These are phyloP conservation scores for Netelia virgata DNA, from an alignment of 2,888 invertebrate genomes.

Conservation along the genomic window DNA sequence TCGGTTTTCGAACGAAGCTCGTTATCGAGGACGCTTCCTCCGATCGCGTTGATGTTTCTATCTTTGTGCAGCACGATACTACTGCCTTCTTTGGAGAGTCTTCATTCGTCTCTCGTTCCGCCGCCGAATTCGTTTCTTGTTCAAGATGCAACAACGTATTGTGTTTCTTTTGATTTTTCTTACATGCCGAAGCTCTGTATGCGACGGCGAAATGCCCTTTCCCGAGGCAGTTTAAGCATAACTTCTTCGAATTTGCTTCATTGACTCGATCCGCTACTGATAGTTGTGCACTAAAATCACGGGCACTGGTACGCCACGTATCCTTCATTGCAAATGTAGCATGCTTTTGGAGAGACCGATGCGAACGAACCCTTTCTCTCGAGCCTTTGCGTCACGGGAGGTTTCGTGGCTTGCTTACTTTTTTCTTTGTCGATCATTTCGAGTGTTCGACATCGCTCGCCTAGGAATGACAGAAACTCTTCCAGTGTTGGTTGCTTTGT, in stretches of 20 bases:
- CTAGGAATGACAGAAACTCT: slow-evolving; percentile 53
- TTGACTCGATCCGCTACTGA: slow-evolving; percentile 35
- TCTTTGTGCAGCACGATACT: neutral
- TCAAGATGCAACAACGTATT: slow-evolving; percentile 58
- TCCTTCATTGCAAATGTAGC: slow-evolving; percentile 33
- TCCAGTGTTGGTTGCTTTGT: slow-evolving; percentile 46
- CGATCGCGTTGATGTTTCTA: neutral
- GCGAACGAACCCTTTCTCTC: neutral
- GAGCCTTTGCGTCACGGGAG: slow-evolving; percentile 1
- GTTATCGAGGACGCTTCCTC: neutral
- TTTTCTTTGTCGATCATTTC: slow-evolving; percentile 48
- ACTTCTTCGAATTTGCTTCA: slow-evolving; percentile 43
- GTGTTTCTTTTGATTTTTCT: slow-evolving; percentile 40
- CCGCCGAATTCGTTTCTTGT: slow-evolving; percentile 5
- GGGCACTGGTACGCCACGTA: slow-evolving; percentile 50
- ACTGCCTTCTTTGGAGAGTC: slow-evolving; percentile 32
- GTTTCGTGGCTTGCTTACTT: slow-evolving; percentile 21
- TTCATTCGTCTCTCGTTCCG: slow-evolving; percentile 23
- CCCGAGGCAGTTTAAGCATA: slow-evolving; percentile 51
- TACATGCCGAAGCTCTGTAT: slow-evolving; percentile 43
- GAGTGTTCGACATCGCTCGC: slow-evolving; percentile 51
- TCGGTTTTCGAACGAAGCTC: slow-evolving; percentile 26
- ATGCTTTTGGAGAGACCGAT: neutral
- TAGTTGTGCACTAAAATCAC: slow-evolving; percentile 34
- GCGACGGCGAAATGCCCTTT: slow-evolving; percentile 25